Conservation (phyloP, 2,888 invertebrate genomes). For the Timema cristinae region DNA sequence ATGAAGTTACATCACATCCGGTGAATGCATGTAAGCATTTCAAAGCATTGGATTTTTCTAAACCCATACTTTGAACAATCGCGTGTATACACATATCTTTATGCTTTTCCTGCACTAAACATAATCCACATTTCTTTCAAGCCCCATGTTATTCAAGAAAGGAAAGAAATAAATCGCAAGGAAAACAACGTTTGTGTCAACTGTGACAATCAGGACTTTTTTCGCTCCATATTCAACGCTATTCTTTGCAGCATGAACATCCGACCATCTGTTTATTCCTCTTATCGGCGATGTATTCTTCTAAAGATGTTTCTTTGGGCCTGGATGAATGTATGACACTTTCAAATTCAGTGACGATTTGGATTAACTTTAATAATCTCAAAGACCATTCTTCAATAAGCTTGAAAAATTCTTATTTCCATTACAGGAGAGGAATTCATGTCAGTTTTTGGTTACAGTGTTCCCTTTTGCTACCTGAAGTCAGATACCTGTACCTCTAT, state of each 20-base stretch:
- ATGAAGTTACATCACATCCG: conserved; percentile 18
- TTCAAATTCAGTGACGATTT: background rate
- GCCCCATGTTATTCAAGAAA: background rate
- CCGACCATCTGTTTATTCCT: conserved; percentile 18
- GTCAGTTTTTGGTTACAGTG: background rate
- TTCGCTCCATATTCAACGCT: conserved; percentile 7
- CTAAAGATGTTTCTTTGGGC: background rate
- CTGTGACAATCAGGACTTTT: background rate
- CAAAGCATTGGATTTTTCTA: conserved; percentile 14
- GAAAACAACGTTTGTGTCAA: background rate
- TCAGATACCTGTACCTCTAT: background rate
- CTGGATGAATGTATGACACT: background rate
- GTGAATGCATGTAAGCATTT: conserved; percentile 18
- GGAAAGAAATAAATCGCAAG: conserved; percentile 9
- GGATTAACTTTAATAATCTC: background rate
- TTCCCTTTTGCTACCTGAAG: background rate
- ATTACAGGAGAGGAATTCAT: background rate
- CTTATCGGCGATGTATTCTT: background rate
- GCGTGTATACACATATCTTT: conserved; percentile 16
- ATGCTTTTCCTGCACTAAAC: background rate
- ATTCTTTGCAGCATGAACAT: conserved; percentile 9
- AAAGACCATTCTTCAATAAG: background rate
- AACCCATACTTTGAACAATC: conserved; percentile 16
- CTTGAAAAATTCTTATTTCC: background rate
- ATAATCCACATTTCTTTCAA: conserved; percentile 20